Conservation (phyloP, 2,797 vertebrate species). For the Melanotaenia parkinsoni region DNA sequence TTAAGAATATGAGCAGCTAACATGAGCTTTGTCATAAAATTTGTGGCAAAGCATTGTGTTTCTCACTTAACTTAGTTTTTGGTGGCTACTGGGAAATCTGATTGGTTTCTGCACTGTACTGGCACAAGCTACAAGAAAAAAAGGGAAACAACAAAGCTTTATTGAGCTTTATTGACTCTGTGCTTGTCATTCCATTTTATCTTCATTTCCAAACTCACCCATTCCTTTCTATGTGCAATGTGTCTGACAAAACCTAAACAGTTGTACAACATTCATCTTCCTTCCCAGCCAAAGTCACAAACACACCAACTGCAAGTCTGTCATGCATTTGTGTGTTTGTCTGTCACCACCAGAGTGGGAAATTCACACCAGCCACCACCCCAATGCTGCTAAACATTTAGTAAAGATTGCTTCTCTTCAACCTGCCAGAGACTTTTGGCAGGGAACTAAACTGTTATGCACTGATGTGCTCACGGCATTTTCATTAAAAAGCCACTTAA, state of each 20-base stretch:
- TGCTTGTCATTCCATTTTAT: constrained; percentile 34
- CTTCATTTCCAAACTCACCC: constrained; percentile 20
- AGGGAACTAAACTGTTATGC: constrained; percentile 15
- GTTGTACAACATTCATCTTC: constrained; percentile 4
- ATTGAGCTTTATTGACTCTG: constrained; percentile 31
- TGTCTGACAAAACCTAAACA: constrained; percentile 26
- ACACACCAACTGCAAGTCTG: constrained; percentile 23
- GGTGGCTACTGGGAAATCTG: constrained; percentile 56
- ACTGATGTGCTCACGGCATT: constrained; percentile 19
- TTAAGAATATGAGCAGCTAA: constrained; percentile 16
- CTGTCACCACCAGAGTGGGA: constrained; percentile 12
- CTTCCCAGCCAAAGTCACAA: constrained; percentile 14
- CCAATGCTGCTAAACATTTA: constrained; percentile 26
- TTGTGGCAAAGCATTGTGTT: neutral
- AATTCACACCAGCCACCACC: constrained; percentile 33
- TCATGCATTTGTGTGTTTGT: constrained; percentile 35
- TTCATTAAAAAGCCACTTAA: constrained; percentile 18
- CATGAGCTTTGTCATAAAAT: constrained; percentile 23
- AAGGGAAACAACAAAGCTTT: constrained; percentile 31
- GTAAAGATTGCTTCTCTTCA: constrained; percentile 15
- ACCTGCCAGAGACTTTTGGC: constrained; percentile 24
- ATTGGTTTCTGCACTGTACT: constrained; percentile 56
- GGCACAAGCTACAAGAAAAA: constrained; percentile 45
- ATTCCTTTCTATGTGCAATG: neutral
- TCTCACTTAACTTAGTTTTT: constrained; percentile 31